phyloP scores from a whole-genome alignment of 1,140 invertebrate genomes.

The Pachypsylla venusta region DNA sequence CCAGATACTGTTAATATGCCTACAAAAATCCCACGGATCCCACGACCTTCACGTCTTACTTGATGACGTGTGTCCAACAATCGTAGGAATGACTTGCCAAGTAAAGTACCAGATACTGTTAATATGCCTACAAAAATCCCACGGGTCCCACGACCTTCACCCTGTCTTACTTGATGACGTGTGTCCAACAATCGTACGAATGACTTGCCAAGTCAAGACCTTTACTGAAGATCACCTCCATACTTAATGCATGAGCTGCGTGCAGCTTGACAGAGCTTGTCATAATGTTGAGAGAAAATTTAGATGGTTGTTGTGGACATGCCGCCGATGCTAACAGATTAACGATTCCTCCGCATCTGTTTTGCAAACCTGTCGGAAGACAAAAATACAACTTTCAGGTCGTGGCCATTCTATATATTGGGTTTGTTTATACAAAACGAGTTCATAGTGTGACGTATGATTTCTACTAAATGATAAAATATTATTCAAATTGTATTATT shows the following conservation, averaged over 20 bases:
- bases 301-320: conserved; percentile 34
- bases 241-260: conserved; percentile 73
- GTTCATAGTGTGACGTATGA: too few relatives aligned
- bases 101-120: too few relatives aligned
- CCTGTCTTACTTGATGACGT: conserved; percentile 76
- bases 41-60: too few relatives aligned
- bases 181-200: conserved; percentile 80
- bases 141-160: too few relatives aligned
- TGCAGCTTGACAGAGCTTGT: conserved; percentile 26
- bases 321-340: conserved; percentile 59
- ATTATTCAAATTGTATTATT: too few relatives aligned
- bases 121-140: too few relatives aligned
- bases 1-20: too few relatives aligned
- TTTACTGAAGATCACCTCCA: conserved; percentile 65
- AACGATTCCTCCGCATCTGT: conserved; percentile 66
- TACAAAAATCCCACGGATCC: too few relatives aligned
- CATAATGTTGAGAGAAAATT: conserved; percentile 19
- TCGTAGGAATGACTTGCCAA: conserved; percentile 77
- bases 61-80: conserved; percentile 87
- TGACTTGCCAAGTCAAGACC: conserved; percentile 81
- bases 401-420: too few relatives aligned
- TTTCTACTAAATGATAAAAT: too few relatives aligned
- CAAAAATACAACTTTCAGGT: too few relatives aligned
- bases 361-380: conserved; percentile 48
- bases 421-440: too few relatives aligned